Evolutionary conservation across 2,888 invertebrate species (phyloP).

Genomic region (Aproaerema taeniolella): DNA sequence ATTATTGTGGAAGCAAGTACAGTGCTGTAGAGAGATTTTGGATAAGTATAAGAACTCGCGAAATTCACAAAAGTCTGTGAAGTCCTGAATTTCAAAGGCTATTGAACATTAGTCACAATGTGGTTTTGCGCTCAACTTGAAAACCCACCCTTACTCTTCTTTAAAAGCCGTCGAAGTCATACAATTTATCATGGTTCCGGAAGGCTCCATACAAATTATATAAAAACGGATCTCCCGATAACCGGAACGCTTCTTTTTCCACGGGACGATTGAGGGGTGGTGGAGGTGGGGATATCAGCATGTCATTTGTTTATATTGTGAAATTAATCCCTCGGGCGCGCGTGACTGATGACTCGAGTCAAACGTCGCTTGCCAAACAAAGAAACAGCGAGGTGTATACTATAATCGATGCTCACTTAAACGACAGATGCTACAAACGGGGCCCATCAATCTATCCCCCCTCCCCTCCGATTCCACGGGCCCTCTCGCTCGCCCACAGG

Average conservation of each 20-base stretch:
- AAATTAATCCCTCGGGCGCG: slow-evolving; percentile 53
- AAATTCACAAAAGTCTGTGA: too few species aligned
- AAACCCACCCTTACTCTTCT: slow-evolving; percentile 6
- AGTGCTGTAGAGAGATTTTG: too few species aligned
- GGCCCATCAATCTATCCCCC: slow-evolving; percentile 68
- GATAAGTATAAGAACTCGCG: too few species aligned
- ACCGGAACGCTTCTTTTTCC: slow-evolving; percentile 38
- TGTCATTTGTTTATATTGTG: slow-evolving; percentile 63
- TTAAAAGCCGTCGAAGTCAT: slow-evolving; percentile 17
- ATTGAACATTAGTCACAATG: too few species aligned
- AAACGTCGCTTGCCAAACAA: slow-evolving; percentile 62
- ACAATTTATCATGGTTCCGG: slow-evolving; percentile 44
- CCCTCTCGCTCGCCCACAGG: slow-evolving; percentile 35
- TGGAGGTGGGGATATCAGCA: slow-evolving; percentile 47
- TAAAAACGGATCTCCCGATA: slow-evolving; percentile 38
- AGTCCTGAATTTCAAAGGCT: too few species aligned
- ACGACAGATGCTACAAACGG: slow-evolving; percentile 76
- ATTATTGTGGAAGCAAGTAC: too few species aligned
- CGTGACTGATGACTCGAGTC: slow-evolving; percentile 60
- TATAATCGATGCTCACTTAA: slow-evolving; percentile 74
- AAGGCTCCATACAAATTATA: slow-evolving; percentile 42
- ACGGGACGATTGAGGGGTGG: neutral
- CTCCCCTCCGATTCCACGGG: too few species aligned
- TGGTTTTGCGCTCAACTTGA: too few species aligned
- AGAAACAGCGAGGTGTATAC: slow-evolving; percentile 66